Percentiles rank a stretch among this genome's conserved stretches.
Evolutionary conservation across 2,888 invertebrate genomes (phyloP).

Genomic region (Campaea margaritaria): DNA sequence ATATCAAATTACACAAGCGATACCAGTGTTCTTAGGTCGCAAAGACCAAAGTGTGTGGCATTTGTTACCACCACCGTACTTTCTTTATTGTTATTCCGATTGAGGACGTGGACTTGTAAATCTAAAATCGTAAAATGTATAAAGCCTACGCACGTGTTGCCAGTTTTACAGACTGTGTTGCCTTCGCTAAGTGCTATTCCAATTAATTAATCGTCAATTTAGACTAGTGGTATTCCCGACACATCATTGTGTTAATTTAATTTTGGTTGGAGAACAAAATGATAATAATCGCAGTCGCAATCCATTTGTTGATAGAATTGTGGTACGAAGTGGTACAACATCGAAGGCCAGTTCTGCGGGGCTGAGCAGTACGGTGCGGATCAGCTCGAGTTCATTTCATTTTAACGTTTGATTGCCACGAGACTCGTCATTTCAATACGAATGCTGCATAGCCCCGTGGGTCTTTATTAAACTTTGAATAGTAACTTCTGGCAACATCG

Average conservation of each 20-base stretch:
- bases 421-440: too few relatives aligned
- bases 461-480: too few relatives aligned
- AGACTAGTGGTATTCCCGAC: background rate
- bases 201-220: background rate
- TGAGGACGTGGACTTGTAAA: slow-evolving; percentile 27
- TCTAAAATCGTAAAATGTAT: slow-evolving; percentile 15
- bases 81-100: slow-evolving; percentile 33
- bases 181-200: background rate
- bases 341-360: too few relatives aligned
- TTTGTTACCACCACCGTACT: slow-evolving; percentile 20
- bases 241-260: background rate
- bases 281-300: too few relatives aligned
- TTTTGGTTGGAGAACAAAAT: too few relatives aligned
- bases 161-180: background rate
- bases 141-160: slow-evolving; percentile 11
- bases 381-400: too few relatives aligned
- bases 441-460: too few relatives aligned
- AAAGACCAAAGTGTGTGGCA: slow-evolving; percentile 7
- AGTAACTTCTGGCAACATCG: slow-evolving; percentile 2
- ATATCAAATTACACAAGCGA: background rate
- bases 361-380: too few relatives aligned
- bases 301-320: too few relatives aligned
- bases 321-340: too few relatives aligned
- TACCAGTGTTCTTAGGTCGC: too few relatives aligned
- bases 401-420: too few relatives aligned